Conservation (phyloP, 2,888 invertebrate genomes). For the Drosophila ochracea region DNA sequence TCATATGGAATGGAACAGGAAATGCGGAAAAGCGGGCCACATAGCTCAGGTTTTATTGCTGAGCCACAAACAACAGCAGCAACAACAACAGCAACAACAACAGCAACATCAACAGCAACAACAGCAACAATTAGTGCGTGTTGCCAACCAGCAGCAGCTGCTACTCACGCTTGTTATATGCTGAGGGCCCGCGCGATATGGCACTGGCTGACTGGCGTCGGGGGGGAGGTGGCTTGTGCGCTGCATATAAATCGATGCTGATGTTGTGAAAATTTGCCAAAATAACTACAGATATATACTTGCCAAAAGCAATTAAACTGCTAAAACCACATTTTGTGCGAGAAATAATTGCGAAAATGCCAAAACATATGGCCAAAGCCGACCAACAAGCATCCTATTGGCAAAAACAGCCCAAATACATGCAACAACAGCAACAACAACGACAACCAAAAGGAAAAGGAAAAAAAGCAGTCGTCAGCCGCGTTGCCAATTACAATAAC, state of each 20-base stretch:
- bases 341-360: slow-evolving; percentile 81
- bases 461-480: slow-evolving; percentile 34
- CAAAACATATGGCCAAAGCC: slow-evolving; percentile 79
- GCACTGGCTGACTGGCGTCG: not conserved
- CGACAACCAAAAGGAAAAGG: slow-evolving; percentile 11
- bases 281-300: slow-evolving; percentile 74
- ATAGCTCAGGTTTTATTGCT: slow-evolving; percentile 75
- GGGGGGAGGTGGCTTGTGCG: slow-evolving; percentile 52
- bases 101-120: slow-evolving; percentile 57
- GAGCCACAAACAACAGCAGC: slow-evolving; percentile 70
- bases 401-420: slow-evolving; percentile 49
- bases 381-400: slow-evolving; percentile 64
- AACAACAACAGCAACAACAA: slow-evolving; percentile 38
- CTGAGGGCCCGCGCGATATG: slow-evolving; percentile 3
- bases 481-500: slow-evolving; percentile 59
- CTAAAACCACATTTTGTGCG: slow-evolving; percentile 81
- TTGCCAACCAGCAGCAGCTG: slow-evolving; percentile 72
- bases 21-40: slow-evolving; percentile 58
- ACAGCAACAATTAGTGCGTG: slow-evolving; percentile 77
- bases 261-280: slow-evolving; percentile 80
- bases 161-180: slow-evolving; percentile 54
- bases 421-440: slow-evolving; percentile 20
- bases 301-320: slow-evolving; percentile 80
- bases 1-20: slow-evolving; percentile 55
- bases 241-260: slow-evolving; percentile 81